Evolutionary conservation across 2,888 invertebrate species (phyloP), one percentile per base, ranked within the genome.

Genomic region (Tenthredo scrophulariae): DNA sequence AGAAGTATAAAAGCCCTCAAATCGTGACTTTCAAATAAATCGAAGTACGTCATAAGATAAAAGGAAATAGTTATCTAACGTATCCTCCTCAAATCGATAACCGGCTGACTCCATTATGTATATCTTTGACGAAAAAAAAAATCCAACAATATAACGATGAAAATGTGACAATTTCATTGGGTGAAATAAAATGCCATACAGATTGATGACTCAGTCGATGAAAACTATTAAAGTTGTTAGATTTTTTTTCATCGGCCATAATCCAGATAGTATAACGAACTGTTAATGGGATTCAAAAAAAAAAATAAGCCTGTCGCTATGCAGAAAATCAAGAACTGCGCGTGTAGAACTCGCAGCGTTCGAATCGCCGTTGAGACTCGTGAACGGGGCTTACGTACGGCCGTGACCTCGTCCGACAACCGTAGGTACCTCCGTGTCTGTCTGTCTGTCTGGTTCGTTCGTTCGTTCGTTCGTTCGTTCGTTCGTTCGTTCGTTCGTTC

Each of bases 351-450:
- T 37, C 33, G 40, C 13, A 50, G 54, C 77, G 26, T 77, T 77
- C 77, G 77, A 54, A 29, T 54, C 77, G 54, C 50, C 37, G 7
- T 37, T 22, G 58, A 58, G 62, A 40, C 58, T 58, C 10, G 62
- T 13, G 70, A 83, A 83, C 50, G 83, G 62, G 58, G 67, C 85
- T 72, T 75, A 84, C 84, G 50, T 72, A 79, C 84, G 85, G 84
- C 85, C 85, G 46, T 85, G 85, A 85, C 85, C 85, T 84, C 84
- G 85, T 84, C 72, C 84, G 84, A 62, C 84, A 67, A 72, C 58
- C 58, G 83, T 33, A 82, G 43, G 40, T 40, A 62, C 67, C 46
- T 83, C 79, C 33, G 43, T 79, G 50, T 79, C 46, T 50, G 83
- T 50, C 65, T 83, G 82, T 67, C 67, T 83, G 67, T n/a, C n/a